Conservation (phyloP, 1,140 invertebrate genomes). For the Listronotus bonariensis region DNA sequence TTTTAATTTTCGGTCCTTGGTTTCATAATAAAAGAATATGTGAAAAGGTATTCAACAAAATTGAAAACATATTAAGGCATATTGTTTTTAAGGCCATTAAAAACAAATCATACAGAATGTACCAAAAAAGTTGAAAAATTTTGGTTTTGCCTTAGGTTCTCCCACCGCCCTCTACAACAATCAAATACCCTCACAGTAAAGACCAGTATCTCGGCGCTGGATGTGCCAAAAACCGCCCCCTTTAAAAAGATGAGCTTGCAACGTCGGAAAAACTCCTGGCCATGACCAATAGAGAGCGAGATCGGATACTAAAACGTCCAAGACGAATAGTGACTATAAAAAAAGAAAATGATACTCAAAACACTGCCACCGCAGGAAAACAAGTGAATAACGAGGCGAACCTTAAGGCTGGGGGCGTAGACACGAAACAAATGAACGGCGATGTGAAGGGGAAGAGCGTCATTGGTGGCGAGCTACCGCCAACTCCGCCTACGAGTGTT, state of each 20-base stretch:
- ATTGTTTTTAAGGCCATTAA: too few species aligned
- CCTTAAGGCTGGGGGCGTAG: slow-evolving; percentile 43
- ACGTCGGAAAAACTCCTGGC: slow-evolving; percentile 59
- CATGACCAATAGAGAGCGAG: slow-evolving; percentile 49
- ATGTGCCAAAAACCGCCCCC: slow-evolving; percentile 65
- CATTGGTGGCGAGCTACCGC: slow-evolving; percentile 53
- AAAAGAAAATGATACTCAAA: slow-evolving; percentile 12
- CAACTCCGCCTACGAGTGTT: slow-evolving; percentile 66
- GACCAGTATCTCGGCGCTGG: slow-evolving; percentile 60
- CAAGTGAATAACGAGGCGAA: slow-evolving; percentile 11
- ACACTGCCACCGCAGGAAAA: too few species aligned
- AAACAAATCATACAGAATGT: too few species aligned
- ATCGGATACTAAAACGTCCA: slow-evolving; percentile 44
- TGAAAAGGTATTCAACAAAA: too few species aligned
- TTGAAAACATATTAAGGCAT: too few species aligned
- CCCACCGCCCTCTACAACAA: not conserved
- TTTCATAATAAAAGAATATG: too few species aligned
- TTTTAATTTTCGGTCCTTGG: not conserved
- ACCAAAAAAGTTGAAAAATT: too few species aligned
- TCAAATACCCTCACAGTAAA: slow-evolving; percentile 18
- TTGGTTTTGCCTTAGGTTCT: slow-evolving; percentile 1
- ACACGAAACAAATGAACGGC: slow-evolving; percentile 37
- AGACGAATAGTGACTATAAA: slow-evolving; percentile 35
- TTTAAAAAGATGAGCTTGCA: slow-evolving; percentile 62
- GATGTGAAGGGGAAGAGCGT: slow-evolving; percentile 7